Evolutionary conservation across 35 echinoderm and acorn worm genomes (phyloP).

Genomic region (Heliocidaris erythrogramma): DNA sequence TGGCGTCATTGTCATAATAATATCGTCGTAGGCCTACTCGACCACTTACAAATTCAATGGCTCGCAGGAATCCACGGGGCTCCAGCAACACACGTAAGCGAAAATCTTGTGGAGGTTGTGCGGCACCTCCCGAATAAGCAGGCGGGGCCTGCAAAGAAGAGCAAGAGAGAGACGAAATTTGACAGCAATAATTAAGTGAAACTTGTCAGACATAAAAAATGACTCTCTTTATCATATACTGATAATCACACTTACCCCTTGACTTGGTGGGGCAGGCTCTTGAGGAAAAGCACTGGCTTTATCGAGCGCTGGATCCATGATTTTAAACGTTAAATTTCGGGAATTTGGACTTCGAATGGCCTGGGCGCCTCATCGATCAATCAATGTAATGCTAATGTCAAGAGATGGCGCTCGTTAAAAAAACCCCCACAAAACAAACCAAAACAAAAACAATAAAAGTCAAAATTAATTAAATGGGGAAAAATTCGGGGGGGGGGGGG

Average conservation of each 20-base stretch:
- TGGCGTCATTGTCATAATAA: too few relatives aligned
- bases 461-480: too few relatives aligned
- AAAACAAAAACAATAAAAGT: too few relatives aligned
- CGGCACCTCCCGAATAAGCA: not conserved
- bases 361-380: too few relatives aligned
- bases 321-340: not conserved
- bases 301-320: conserved; percentile 33
- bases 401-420: too few relatives aligned
- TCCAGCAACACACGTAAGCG: conserved; percentile 73
- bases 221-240: not conserved
- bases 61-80: conserved; percentile 76
- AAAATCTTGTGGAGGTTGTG: conserved; percentile 27
- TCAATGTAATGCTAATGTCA: too few relatives aligned
- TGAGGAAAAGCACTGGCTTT: conserved; percentile 22
- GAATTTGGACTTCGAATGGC: not conserved
- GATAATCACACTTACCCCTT: conserved; percentile 4
- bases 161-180: not conserved
- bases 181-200: not conserved
- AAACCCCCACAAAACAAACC: too few relatives aligned
- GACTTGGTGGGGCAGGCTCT: not conserved
- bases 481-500: too few relatives aligned
- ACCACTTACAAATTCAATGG: conserved; percentile 85
- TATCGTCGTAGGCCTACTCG: not conserved
- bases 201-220: not conserved
- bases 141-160: conserved; percentile 16